Evolutionary conservation across 2,797 vertebrate genomes (phyloP).

Genomic region (Hypotaenidia okinawae): DNA sequence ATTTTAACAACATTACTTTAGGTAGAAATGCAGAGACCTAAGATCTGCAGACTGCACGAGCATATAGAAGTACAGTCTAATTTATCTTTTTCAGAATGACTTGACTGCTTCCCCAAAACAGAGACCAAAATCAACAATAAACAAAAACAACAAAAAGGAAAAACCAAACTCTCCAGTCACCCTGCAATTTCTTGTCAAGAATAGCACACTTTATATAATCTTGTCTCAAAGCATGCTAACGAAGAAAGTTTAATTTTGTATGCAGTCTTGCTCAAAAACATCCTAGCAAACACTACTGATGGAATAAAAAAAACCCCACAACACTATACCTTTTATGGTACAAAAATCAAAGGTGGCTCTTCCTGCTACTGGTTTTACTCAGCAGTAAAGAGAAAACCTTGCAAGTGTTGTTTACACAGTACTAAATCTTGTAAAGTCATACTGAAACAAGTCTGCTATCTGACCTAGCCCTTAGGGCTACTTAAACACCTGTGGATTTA

Average conservation of each 20-base stretch:
- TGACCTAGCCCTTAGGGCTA: conserved; percentile 78
- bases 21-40: neutral
- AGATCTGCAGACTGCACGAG: neutral
- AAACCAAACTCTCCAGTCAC: neutral
- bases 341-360: conserved; percentile 71
- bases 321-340: neutral
- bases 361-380: conserved; percentile 78
- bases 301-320: conserved; percentile 3
- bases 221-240: neutral
- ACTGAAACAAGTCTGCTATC: conserved; percentile 76
- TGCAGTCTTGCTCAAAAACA: neutral
- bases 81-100: conserved; percentile 12
- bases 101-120: neutral
- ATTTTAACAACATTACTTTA: conserved; percentile 25
- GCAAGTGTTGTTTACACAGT: conserved; percentile 77
- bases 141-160: neutral
- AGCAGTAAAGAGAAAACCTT: conserved; percentile 75
- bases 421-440: conserved; percentile 80
- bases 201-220: neutral
- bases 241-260: neutral
- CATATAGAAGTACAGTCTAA: neutral
- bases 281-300: neutral
- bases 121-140: conserved; percentile 9
- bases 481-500: conserved; percentile 85
- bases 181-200: neutral